Conservation (phyloP, 2,888 invertebrate genomes). For the Philaethria dido region DNA sequence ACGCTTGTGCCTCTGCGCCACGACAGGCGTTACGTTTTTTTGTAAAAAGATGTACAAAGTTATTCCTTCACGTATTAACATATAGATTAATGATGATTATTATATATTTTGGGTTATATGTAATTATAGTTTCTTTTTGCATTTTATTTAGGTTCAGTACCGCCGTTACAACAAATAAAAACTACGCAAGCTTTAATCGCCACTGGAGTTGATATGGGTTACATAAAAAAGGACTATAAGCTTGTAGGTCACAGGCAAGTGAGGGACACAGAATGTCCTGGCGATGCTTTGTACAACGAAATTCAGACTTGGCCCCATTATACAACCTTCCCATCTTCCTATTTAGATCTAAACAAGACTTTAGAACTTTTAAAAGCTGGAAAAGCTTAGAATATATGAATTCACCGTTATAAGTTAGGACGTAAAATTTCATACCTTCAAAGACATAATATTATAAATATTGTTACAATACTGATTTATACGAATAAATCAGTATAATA, state of each 20-base stretch:
- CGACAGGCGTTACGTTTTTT: no score
- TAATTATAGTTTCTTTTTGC: background rate
- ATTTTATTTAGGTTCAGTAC: conserved; percentile 63
- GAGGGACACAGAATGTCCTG: conserved; percentile 86
- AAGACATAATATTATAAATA: no score
- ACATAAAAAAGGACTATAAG: conserved; percentile 82
- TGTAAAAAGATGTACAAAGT: no score
- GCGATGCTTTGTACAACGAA: conserved; percentile 83
- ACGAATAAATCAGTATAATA: no score
- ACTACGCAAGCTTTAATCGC: conserved; percentile 84
- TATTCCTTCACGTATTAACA: no score
- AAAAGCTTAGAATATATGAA: background rate
- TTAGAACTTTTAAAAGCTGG: conserved; percentile 49
- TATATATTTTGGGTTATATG: no score
- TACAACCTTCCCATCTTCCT: conserved; percentile 57
- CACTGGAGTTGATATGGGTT: conserved; percentile 85
- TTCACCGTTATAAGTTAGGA: no score
- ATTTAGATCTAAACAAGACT: conserved; percentile 52
- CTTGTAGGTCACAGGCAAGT: conserved; percentile 84
- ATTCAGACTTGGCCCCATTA: conserved; percentile 85
- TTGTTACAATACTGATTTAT: no score
- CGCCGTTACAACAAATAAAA: conserved; percentile 84
- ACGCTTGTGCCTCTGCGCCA: no score
- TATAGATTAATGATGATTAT: no score
- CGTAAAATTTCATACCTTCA: no score